Conservation (phyloP, 1,140 invertebrate species). For the Vollenhovia emeryi region DNA sequence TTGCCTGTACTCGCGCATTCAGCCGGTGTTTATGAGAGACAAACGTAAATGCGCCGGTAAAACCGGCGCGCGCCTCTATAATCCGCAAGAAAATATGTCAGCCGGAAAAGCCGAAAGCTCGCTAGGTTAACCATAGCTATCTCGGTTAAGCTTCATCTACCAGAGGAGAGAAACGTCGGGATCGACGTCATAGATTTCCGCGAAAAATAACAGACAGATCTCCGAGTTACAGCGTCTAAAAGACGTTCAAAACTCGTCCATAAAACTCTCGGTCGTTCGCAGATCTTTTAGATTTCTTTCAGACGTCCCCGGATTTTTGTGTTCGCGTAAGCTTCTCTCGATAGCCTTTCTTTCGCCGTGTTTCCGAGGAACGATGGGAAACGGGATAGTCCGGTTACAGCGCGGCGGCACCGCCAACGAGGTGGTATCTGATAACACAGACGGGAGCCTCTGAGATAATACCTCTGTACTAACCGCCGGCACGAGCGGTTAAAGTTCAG, state of each 20-base stretch:
- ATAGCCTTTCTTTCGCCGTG: conserved; percentile 19
- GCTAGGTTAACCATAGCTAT: conserved; percentile 15
- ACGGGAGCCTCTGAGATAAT: conserved; percentile 69
- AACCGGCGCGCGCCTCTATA: conserved; percentile 15
- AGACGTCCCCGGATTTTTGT: not conserved
- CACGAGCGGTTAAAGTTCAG: conserved; percentile 67
- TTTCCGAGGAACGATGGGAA: not conserved
- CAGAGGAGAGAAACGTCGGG: not conserved
- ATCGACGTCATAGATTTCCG: conserved; percentile 12
- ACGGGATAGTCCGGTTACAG: conserved; percentile 21
- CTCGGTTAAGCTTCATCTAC: not conserved
- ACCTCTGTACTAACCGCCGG: conserved; percentile 60
- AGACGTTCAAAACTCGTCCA: not conserved
- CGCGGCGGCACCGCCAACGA: conserved; percentile 36
- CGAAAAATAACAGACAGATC: conserved; percentile 20
- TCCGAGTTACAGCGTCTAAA: not conserved
- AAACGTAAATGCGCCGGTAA: conserved; percentile 45
- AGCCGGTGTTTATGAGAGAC: conserved; percentile 14
- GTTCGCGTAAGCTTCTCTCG: conserved; percentile 11
- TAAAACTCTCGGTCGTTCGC: not conserved
- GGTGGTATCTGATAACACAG: conserved; percentile 69
- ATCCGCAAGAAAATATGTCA: conserved; percentile 49
- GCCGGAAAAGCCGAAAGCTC: conserved; percentile 12
- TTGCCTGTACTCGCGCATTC: not conserved
- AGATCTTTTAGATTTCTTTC: not conserved